Percentiles rank a stretch among this genome's conserved stretches.
These are phyloP conservation scores for Tiphia femorata DNA, from an alignment of 2,888 invertebrate species.

Conservation along the genomic window DNA sequence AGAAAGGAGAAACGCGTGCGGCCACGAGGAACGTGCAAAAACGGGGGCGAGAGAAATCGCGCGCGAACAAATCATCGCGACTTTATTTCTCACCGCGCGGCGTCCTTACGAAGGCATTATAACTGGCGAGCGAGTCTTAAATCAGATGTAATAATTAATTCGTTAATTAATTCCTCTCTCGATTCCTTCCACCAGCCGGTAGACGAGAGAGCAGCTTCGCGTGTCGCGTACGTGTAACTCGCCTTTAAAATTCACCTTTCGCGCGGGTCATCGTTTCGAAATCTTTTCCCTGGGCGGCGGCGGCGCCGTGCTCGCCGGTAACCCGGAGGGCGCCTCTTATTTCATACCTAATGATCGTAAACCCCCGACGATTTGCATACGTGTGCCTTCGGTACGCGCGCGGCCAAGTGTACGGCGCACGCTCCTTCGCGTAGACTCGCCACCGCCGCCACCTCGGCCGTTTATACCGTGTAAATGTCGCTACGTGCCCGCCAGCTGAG, in stretches of 20 bases:
- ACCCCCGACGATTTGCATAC: slow-evolving; percentile 28
- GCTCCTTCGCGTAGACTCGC: slow-evolving; percentile 50
- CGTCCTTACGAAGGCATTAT: too few species aligned
- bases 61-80: too few species aligned
- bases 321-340: slow-evolving; percentile 14
- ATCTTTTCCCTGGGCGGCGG: not conserved
- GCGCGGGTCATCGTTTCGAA: not conserved
- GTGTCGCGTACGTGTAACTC: not conserved
- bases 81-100: not conserved
- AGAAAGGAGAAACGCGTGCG: too few species aligned
- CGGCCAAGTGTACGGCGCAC: slow-evolving; percentile 20
- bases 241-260: too few species aligned
- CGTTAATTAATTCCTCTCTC: too few species aligned
- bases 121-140: too few species aligned
- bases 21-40: not conserved
- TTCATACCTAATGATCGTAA: slow-evolving; percentile 26
- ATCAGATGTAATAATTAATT: too few species aligned
- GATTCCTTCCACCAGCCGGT: not conserved
- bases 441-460: too few species aligned
- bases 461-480: slow-evolving; percentile 60
- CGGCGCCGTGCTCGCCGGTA: not conserved
- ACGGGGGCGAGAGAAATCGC: too few species aligned
- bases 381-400: too few species aligned
- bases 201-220: not conserved
- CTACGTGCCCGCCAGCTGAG: slow-evolving; percentile 60